Evolutionary conservation across 1,140 invertebrate genomes (phyloP), one percentile per base, ranked within the genome.

Genomic region (Paralvinella palmiformis): DNA sequence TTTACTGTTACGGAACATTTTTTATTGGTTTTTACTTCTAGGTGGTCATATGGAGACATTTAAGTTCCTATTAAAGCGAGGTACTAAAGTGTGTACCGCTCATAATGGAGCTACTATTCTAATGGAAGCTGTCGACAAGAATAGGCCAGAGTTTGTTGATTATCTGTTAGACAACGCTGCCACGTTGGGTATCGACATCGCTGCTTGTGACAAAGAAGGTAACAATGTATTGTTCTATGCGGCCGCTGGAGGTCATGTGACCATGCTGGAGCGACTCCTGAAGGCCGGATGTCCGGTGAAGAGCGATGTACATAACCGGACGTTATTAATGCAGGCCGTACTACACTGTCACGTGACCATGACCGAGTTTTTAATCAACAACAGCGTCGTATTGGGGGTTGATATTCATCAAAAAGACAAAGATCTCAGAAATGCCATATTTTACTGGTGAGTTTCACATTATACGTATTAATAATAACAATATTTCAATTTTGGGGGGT

Each of bases 151-250:
- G 24, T 58, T 64, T 4, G 62, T 64, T 27, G 35, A 57, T n/a
- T 64, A 44, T 41, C 41, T 64, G 35, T 22, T 64, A 33, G 36
- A 29, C 53, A 44, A 59, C 27, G 33, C 53, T 15, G 4, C 20
- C n/a, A n/a, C n/a, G n/a, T n/a, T n/a, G n/a, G n/a, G n/a, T n/a
- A n/a, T n/a, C n/a, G n/a, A n/a, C n/a, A n/a, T n/a, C n/a, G n/a
- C n/a, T n/a, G n/a, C n/a, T n/a, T n/a, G n/a, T n/a, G 67, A 68
- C 57, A 59, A 61, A 27, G 22, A 59, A 44, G 67, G 67, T 3
- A 56, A 55, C 32, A 68, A 68, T 44, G 63, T 63, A 1, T 50
- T 62, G 4, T 68, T 68, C 50, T 68, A 66, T 27, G 59, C 67
- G 2, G 52, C 59, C 6, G 44, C 55, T 3, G 64, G 44, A 1